Evolutionary conservation across 2,888 invertebrate genomes (phyloP).

Genomic region (Periphyllus acericola): DNA sequence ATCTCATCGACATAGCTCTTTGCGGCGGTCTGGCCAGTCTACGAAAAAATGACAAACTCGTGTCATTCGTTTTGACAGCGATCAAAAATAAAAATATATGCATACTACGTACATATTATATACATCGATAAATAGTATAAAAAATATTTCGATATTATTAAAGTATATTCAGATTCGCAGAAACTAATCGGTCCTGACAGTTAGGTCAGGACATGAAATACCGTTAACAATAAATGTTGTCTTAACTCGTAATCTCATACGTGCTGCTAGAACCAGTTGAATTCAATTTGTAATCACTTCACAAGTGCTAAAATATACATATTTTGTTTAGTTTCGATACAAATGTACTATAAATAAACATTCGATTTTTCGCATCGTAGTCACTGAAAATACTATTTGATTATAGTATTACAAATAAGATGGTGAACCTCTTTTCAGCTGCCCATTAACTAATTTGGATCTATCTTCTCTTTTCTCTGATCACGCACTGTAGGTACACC

Average conservation of each 20-base stretch:
- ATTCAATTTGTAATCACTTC: not conserved
- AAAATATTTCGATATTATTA: constrained; percentile 22
- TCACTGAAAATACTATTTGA: too few relatives aligned
- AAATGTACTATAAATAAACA: not conserved
- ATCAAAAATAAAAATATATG: constrained; percentile 15
- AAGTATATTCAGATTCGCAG: not conserved
- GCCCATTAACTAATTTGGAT: too few relatives aligned
- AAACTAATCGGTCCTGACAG: not conserved
- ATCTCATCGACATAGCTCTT: constrained; percentile 26
- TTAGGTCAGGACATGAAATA: not conserved
- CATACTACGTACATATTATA: not conserved
- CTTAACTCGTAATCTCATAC: not conserved
- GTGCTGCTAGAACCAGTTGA: not conserved
- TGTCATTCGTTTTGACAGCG: constrained; percentile 27
- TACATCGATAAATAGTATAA: not conserved
- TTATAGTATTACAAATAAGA: too few relatives aligned
- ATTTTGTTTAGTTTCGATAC: not conserved
- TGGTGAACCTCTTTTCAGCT: too few relatives aligned
- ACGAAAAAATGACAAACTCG: constrained; percentile 35
- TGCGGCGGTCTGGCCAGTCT: not conserved
- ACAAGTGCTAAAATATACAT: not conserved
- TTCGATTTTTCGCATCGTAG: not conserved
- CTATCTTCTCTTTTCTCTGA: too few relatives aligned
- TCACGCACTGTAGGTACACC: too few relatives aligned
- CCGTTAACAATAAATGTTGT: not conserved